These are phyloP conservation scores for Venusia cambrica DNA, from an alignment of 2,888 invertebrate genomes.

Conservation along the genomic window DNA sequence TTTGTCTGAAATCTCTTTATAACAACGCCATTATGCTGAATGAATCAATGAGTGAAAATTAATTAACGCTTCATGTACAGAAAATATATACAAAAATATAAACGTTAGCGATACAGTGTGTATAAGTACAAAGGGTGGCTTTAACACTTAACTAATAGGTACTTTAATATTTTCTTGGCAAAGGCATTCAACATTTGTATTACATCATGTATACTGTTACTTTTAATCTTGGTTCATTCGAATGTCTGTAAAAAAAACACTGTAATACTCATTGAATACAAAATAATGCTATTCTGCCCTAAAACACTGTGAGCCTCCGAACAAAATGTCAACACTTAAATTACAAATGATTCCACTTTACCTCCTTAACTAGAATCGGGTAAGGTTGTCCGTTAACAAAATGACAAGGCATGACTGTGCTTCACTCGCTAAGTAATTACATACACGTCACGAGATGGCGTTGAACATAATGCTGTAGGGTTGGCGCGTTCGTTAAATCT, in stretches of 20 bases:
- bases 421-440: constrained; percentile 72
- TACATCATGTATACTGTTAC: too few relatives aligned
- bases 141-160: too few relatives aligned
- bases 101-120: too few relatives aligned
- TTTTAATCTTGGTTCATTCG: constrained; percentile 7
- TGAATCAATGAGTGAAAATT: too few relatives aligned
- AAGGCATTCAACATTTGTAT: too few relatives aligned
- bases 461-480: constrained; percentile 42
- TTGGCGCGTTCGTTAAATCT: constrained; percentile 14
- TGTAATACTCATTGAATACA: constrained; percentile 8
- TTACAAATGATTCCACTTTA: constrained; percentile 47
- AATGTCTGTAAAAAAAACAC: constrained; percentile 7
- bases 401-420: constrained; percentile 76
- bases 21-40: too few relatives aligned
- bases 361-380: constrained; percentile 34
- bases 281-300: constrained; percentile 8
- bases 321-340: constrained; percentile 43
- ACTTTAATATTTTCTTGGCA: too few relatives aligned
- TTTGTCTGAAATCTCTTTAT: not conserved
- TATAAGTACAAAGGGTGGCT: too few relatives aligned
- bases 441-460: constrained; percentile 64
- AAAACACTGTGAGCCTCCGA: constrained; percentile 23
- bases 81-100: too few relatives aligned
- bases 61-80: too few relatives aligned
- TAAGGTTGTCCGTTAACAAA: constrained; percentile 49